phyloP scores from a whole-genome alignment of 1,140 invertebrate genomes.

The Zaprionus vittiger region DNA sequence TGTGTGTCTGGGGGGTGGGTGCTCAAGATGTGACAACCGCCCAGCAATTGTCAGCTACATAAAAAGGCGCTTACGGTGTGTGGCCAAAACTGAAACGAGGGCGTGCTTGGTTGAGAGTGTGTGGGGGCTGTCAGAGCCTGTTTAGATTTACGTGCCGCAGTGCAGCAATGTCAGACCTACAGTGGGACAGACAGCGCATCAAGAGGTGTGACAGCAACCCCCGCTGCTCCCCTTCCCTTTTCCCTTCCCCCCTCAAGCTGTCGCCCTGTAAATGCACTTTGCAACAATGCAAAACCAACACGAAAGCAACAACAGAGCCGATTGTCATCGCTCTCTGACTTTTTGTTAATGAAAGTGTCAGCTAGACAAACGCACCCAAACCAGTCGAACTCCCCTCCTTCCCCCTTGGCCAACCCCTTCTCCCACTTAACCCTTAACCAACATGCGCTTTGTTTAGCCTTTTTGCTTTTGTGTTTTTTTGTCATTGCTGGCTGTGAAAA shows the following conservation, averaged over 20 bases:
- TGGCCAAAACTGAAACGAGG: neutral
- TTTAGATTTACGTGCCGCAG: constrained; percentile 81
- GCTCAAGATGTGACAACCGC: constrained; percentile 64
- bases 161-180: constrained; percentile 68
- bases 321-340: constrained; percentile 76
- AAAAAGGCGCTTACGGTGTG: constrained; percentile 57
- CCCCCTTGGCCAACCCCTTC: neutral
- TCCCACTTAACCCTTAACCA: neutral
- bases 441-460: constrained; percentile 18
- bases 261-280: constrained; percentile 57
- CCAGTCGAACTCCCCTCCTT: neutral
- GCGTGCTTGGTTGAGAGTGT: neutral
- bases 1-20: constrained; percentile 32
- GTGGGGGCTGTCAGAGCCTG: constrained; percentile 74
- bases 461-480: constrained; percentile 15
- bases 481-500: constrained; percentile 17
- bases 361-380: constrained; percentile 70
- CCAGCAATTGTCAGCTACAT: constrained; percentile 45
- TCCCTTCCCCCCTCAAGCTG: neutral
- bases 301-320: constrained; percentile 27
- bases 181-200: constrained; percentile 53
- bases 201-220: constrained; percentile 45
- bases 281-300: constrained; percentile 75
- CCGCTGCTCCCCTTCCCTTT: neutral
- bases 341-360: constrained; percentile 83